Base-by-base conservation (phyloP, 2,888 invertebrate species). In the Drosophila recens region DNA sequence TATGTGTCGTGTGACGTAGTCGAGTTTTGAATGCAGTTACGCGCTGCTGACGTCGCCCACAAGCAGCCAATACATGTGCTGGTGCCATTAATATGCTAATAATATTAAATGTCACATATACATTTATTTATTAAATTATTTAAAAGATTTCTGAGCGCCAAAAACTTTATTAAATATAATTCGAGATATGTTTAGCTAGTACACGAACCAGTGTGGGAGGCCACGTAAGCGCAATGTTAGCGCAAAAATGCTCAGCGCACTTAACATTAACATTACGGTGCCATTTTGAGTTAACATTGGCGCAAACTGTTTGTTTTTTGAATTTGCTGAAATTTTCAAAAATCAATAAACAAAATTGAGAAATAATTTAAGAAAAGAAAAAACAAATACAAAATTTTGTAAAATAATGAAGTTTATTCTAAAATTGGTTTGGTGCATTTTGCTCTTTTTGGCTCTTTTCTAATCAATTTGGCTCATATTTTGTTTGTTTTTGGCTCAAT, bases 11-110 rank as follows among this genome's bases (percentile, higher is more conserved):
- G 45, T 56, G 51, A 59, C 59, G 76, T 67, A 62, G 20, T 45
- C 43, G 23, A 27, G 38, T 58, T 45, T 73, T 34, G 43, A 59
- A 48, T 75, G 73, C 78, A 75, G 63, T 59, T 78, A 65, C 65
- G 79, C 58, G 62, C 65, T 52, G 58, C 36, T 69, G 27, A 40
- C 33, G 51, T 48, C 17, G 58, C 30, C 23, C 17, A 30, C 42
- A 23, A 40, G 10, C 48, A 27, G 5, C 9, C 34, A 27, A 52
- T 33, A 8, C 11, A 11, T 8, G 34, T 17, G 52, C n/a, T 13
- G 38, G 40, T 17, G 8, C 17, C 38, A 10, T 15, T 5, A 23
- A 15, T 9, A 43, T 9, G 11, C n/a, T 61, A 11, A 27, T 5
- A 43, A 9, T 17, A 42, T 3, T 34, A 13, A 3, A 49, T 17